These are phyloP conservation scores for Corydoras maculifer DNA, from an alignment of 2,113 vertebrate genomes.

Conservation along the genomic window DNA sequence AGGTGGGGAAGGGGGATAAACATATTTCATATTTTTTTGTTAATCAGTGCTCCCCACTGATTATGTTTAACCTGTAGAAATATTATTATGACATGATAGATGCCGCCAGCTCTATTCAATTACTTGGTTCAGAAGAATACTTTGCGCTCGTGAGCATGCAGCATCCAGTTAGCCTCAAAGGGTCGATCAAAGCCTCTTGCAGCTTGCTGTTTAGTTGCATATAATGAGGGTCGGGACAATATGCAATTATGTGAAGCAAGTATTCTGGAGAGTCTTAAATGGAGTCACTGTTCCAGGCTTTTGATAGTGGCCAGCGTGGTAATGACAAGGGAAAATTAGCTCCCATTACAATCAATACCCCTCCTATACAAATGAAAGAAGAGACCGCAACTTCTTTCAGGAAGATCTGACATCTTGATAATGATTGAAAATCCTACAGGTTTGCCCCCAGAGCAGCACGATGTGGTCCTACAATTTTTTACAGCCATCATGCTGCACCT, in stretches of 20 bases:
- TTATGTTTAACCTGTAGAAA: constrained; percentile 65
- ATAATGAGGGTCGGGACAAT: constrained; percentile 60
- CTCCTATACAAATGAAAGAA: constrained; percentile 37
- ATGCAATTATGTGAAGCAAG: constrained; percentile 49
- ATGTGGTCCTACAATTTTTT: constrained; percentile 37
- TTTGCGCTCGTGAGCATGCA: constrained; percentile 40
- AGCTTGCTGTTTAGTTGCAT: constrained; percentile 57
- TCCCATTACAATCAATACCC: constrained; percentile 45
- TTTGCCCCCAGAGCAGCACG: constrained; percentile 28
- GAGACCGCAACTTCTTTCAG: constrained; percentile 35
- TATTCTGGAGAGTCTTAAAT: constrained; percentile 54
- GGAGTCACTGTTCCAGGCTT: constrained; percentile 52
- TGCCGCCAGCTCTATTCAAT: constrained; percentile 56
- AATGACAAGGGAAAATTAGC: constrained; percentile 43
- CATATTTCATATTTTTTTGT: constrained; percentile 64
- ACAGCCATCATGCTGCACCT: constrained; percentile 27
- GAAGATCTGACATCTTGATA: constrained; percentile 38
- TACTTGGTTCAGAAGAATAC: constrained; percentile 54
- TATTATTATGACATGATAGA: constrained; percentile 48
- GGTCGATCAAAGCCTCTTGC: constrained; percentile 55
- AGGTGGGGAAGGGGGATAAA: constrained; percentile 55
- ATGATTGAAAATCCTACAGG: constrained; percentile 35
- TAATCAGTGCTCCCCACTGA: constrained; percentile 63
- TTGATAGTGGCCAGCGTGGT: constrained; percentile 60
- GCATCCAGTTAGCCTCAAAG: constrained; percentile 54